Evolutionary conservation across 2,797 vertebrate genomes (phyloP).

Genomic region (Distichodus sexfasciatus): DNA sequence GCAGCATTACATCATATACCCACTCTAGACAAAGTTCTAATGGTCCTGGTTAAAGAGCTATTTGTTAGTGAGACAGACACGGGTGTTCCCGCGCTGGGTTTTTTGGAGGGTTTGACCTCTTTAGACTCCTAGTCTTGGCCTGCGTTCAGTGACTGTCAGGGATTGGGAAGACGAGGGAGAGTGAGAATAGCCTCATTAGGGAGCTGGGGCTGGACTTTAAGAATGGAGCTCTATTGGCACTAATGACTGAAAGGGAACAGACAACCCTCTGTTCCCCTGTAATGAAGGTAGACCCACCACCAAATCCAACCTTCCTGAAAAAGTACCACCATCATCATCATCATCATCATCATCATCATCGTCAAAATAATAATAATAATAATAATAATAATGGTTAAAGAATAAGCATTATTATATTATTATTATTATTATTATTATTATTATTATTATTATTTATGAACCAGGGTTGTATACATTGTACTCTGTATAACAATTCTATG

Average conservation of each 20-base stretch:
- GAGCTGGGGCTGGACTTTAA: constrained; percentile 34
- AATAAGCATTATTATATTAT: no score
- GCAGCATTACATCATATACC: no score
- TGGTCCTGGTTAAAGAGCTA: not conserved
- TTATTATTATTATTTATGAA: no score
- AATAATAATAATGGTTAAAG: no score
- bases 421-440: no score
- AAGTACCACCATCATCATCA: not conserved
- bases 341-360: not conserved
- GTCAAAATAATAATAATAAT: no score
- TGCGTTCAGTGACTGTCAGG: constrained; percentile 42
- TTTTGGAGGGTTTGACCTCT: constrained; percentile 28
- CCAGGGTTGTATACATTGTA: no score
- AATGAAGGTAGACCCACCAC: constrained; percentile 59
- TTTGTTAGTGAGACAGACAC: constrained; percentile 21
- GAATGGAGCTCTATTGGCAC: constrained; percentile 45
- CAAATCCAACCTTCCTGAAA: not conserved
- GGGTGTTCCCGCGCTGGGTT: constrained; percentile 11
- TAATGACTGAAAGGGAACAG: constrained; percentile 61
- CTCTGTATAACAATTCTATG: no score
- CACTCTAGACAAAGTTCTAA: no score
- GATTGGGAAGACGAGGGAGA: constrained; percentile 44
- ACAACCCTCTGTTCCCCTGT: constrained; percentile 68
- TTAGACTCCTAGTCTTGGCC: constrained; percentile 43
- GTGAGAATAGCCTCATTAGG: constrained; percentile 54